phyloP scores from a whole-genome alignment of 2,113 vertebrate genomes.

The Myodes glareolus region DNA sequence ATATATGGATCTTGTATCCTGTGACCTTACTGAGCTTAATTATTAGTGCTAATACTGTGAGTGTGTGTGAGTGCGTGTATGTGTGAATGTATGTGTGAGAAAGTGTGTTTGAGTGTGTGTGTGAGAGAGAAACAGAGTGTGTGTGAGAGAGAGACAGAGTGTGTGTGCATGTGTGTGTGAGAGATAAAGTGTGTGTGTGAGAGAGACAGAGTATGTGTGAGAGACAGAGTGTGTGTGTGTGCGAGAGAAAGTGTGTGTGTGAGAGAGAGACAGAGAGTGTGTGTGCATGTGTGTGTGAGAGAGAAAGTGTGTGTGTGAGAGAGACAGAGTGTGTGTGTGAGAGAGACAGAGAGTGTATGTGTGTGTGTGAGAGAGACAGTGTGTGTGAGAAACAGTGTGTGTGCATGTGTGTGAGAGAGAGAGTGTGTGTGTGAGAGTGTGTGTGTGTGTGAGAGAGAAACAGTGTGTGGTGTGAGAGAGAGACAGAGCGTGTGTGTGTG shows the following conservation, averaged over 20 bases:
- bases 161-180: too few species aligned
- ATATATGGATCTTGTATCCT: not conserved
- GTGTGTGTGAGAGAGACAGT: not conserved
- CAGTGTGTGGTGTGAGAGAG: too few species aligned
- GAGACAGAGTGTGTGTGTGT: not conserved
- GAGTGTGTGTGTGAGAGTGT: not conserved
- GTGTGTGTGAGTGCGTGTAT: not conserved
- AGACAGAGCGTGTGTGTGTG: not conserved
- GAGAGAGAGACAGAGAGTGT: too few species aligned
- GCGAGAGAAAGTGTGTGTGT: too few species aligned
- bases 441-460: too few species aligned
- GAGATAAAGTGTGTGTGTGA: too few species aligned
- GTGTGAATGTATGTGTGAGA: too few species aligned
- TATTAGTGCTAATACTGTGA: not conserved
- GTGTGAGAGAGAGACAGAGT: not conserved
- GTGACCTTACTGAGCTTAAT: not conserved
- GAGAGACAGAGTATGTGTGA: too few species aligned
- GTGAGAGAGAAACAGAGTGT: not conserved
- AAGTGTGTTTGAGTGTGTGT: not conserved
- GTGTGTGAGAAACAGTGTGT: not conserved
- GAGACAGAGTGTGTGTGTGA: not conserved
- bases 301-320: too few species aligned
- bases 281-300: too few species aligned
- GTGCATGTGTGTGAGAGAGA: not conserved
- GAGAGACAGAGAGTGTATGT: not conserved